Conservation (phyloP, 2,113 vertebrate genomes). For the Semicossyphus pulcher region DNA sequence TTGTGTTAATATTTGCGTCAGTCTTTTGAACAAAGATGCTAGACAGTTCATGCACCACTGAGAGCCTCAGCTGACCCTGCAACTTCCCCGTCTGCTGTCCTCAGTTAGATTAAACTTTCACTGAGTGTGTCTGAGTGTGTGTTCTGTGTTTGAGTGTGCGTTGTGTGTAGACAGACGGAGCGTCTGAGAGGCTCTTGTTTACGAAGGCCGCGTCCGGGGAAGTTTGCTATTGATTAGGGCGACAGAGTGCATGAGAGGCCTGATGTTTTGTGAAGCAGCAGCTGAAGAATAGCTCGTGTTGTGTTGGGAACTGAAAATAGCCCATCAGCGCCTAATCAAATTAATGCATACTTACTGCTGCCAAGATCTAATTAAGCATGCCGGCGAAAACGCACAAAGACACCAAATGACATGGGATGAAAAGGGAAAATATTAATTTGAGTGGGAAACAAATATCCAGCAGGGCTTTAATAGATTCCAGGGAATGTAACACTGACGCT, state of each 20-base stretch:
- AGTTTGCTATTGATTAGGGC: slow-evolving; percentile 70
- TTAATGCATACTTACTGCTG: slow-evolving; percentile 58
- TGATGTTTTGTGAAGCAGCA: slow-evolving; percentile 48
- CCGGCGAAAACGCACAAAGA: slow-evolving; percentile 58
- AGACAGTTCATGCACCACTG: slow-evolving; percentile 16
- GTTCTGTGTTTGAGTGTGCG: background rate
- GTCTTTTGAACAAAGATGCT: slow-evolving; percentile 11
- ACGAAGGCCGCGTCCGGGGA: slow-evolving; percentile 52
- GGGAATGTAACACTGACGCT: slow-evolving; percentile 24
- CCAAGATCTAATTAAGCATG: slow-evolving; percentile 60
- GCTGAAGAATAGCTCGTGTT: slow-evolving; percentile 50
- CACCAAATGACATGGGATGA: slow-evolving; percentile 55
- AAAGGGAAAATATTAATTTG: slow-evolving; percentile 60
- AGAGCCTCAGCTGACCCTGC: slow-evolving; percentile 11
- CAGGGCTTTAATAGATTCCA: slow-evolving; percentile 48
- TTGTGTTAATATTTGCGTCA: background rate
- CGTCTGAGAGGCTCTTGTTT: slow-evolving; percentile 66
- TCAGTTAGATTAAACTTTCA: slow-evolving; percentile 39
- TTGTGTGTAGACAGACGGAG: slow-evolving; percentile 34
- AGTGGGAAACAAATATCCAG: slow-evolving; percentile 60
- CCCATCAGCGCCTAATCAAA: slow-evolving; percentile 69
- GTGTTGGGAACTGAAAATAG: slow-evolving; percentile 64
- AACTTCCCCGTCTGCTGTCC: slow-evolving; percentile 45
- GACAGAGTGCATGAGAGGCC: slow-evolving; percentile 60
- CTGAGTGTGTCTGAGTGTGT: slow-evolving; percentile 27